Evolutionary conservation across 2,113 vertebrate species (phyloP), one percentile per base, ranked within the genome.

Genomic region (Cheilinus undulatus): DNA sequence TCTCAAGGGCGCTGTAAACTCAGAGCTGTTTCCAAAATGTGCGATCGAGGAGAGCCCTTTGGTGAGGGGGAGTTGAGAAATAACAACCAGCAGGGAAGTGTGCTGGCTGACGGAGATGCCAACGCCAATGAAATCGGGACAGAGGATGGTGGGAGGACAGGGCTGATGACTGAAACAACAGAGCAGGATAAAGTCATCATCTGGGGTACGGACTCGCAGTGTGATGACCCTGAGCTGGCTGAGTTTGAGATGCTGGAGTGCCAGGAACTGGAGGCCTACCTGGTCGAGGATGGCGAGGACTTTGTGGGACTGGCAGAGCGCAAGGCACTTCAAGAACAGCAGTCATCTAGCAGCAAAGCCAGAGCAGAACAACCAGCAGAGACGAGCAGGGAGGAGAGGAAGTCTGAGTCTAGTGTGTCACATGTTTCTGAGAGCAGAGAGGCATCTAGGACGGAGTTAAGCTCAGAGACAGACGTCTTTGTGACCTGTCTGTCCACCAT

Each of bases 241-340:
- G 94, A 95, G 82, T 95, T 95, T 69, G 94, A 95, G 85, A 93
- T 91, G 93, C 57, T 95, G 67, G 94, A 95, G 80, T 92, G 91
- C 73, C 92, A 92, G 80, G 94, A 94, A 73, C 72, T 94, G 63
- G 93, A 94, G 66, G 83, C 90, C 5, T 93, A 84, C 69, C 67
- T 93, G 23, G 89, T 89, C 1, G 88, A 88, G 19, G 90, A 93
- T 0, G 92, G 76, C 23, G 87, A 91, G 4, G 91, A 88, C 51
- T 87, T 83, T 75, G 85, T 85, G 0, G 88, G 87, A 15, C 64
- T 88, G n/a, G 24, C 17, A 15, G 78, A 84, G 6, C 49, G 34
- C 22, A 67, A 71, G 11, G 56, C 48, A 3, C 48, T 38, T 34
- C 62, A 28, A 8, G 63, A 64, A 26, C 50, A 53, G 34, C 34